These are phyloP conservation scores for Clanis bilineata DNA, from an alignment of 2,888 invertebrate species.

Conservation along the genomic window DNA sequence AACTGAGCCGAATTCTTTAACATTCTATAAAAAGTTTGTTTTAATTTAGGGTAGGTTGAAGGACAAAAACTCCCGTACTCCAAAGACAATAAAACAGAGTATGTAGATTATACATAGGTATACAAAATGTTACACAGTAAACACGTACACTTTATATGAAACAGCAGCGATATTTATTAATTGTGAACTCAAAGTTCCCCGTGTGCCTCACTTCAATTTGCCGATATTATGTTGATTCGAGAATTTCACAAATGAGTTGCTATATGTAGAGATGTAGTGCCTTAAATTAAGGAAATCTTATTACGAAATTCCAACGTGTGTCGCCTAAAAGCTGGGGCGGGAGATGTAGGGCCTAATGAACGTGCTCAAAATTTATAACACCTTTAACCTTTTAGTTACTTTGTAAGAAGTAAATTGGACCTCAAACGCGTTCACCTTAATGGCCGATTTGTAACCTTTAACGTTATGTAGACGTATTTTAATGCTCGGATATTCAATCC, in stretches of 20 bases:
- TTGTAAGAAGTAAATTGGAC: conserved; percentile 57
- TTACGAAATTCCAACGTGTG: conserved; percentile 79
- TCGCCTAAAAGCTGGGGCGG: conserved; percentile 68
- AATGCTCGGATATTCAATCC: neutral
- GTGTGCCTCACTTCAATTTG: conserved; percentile 28
- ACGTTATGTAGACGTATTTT: conserved; percentile 15
- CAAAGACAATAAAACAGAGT: neutral
- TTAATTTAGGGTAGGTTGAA: too few relatives aligned
- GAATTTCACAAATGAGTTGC: conserved; percentile 37
- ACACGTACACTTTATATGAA: neutral
- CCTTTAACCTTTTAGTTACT: conserved; percentile 70
- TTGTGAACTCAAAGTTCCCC: conserved; percentile 18
- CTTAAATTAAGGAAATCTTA: conserved; percentile 79
- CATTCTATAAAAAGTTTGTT: too few relatives aligned
- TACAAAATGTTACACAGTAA: neutral
- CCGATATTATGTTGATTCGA: conserved; percentile 38
- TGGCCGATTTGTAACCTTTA: conserved; percentile 34
- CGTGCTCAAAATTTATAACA: conserved; percentile 77
- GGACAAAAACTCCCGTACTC: neutral
- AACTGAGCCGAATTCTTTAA: too few relatives aligned
- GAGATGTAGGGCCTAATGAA: conserved; percentile 70
- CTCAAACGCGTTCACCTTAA: conserved; percentile 50
- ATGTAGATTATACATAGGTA: neutral
- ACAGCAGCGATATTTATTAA: neutral
- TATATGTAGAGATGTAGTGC: conserved; percentile 39